These are phyloP conservation scores for Gymnocephalus cernua DNA, from an alignment of 2,113 vertebrate genomes.

Conservation along the genomic window DNA sequence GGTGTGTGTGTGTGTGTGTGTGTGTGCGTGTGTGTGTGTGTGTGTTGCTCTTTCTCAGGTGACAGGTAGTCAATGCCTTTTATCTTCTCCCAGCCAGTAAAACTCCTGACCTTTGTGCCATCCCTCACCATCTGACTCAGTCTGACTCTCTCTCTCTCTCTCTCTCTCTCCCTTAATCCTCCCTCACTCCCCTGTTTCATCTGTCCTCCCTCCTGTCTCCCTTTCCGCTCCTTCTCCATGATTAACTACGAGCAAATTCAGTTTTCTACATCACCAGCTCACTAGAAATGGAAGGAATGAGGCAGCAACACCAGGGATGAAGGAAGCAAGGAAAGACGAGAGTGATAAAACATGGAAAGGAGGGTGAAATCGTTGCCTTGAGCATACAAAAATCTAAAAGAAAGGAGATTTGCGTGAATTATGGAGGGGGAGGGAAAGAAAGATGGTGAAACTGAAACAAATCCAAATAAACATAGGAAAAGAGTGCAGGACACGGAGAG, in stretches of 20 bases:
- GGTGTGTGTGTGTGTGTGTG: constrained; percentile 7
- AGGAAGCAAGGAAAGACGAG: neutral
- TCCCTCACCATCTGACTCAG: constrained; percentile 9
- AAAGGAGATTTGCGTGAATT: neutral
- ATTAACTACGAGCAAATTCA: neutral
- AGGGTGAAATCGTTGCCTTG: neutral
- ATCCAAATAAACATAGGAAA: neutral
- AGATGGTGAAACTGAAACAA: neutral
- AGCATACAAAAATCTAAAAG: neutral
- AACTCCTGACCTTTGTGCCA: constrained; percentile 30
- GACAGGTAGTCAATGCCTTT: constrained; percentile 39
- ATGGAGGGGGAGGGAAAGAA: neutral
- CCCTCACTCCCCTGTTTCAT: neutral
- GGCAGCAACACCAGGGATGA: no score
- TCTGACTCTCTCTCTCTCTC: constrained; percentile 31
- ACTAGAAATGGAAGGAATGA: neutral
- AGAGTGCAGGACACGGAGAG: neutral
- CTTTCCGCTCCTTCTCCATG: neutral
- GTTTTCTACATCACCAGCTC: neutral
- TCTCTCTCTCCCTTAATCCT: neutral
- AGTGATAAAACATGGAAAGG: neutral
- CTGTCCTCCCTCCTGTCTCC: neutral
- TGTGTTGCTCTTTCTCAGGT: constrained; percentile 3
- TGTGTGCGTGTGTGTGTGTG: constrained; percentile 22
- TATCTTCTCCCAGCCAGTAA: constrained; percentile 19